Conservation (phyloP, 2,113 vertebrate genomes). For the Sula dactylatra region DNA sequence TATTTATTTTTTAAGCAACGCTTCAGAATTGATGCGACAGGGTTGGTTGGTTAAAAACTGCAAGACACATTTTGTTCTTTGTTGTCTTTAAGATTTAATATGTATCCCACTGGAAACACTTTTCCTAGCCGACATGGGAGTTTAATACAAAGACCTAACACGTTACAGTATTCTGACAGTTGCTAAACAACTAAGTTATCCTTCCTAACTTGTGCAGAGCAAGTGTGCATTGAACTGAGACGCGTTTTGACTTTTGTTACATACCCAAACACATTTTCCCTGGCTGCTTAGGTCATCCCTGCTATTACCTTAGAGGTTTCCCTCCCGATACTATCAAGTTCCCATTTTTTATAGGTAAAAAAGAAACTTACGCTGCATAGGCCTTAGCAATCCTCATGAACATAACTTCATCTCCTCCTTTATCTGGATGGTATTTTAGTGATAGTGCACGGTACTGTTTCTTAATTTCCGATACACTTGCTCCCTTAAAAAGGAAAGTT, state of each 20-base stretch:
- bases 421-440: conserved; percentile 93
- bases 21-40: background rate
- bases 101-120: background rate
- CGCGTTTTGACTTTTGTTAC: background rate
- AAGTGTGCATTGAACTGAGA: background rate
- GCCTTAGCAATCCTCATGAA: conserved; percentile 98
- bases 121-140: background rate
- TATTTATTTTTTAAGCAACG: background rate
- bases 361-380: conserved; percentile 89
- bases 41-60: background rate
- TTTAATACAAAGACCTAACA: background rate
- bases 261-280: background rate
- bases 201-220: background rate
- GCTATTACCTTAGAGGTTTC: background rate
- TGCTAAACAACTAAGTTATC: background rate
- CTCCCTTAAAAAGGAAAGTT: conserved; percentile 77
- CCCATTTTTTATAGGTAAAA: background rate
- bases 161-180: background rate
- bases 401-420: conserved; percentile 93
- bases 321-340: background rate
- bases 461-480: conserved; percentile 90
- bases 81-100: background rate
- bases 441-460: conserved; percentile 93
- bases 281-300: background rate
- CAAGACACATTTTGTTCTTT: background rate